Evolutionary conservation across 2,888 invertebrate genomes (phyloP), one percentile per base, ranked within the genome.

Genomic region (Mesorhabditis spiculigera): DNA sequence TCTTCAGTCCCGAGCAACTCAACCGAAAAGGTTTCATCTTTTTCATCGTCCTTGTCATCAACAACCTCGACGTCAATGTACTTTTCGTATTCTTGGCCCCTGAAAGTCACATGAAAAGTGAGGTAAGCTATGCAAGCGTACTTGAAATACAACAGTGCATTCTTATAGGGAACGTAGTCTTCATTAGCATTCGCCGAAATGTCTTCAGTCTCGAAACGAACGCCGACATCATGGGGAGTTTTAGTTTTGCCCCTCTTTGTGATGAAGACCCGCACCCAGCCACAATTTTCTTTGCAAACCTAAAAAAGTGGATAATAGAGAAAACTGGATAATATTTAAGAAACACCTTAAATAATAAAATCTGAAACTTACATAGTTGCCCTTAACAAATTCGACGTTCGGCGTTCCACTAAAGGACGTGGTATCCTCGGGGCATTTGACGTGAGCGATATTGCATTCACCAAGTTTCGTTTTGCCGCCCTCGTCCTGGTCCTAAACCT

Each of bases 11-110:
- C 66, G 45, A 67, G 45, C 13, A 80, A 79, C 73, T 89, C 89
- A 28, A 90, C 85, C 78, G 89, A 89, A 85, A 90, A 90, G 74
- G 89, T 89, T 80, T 90, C 90, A 80, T 90, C 90, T 83, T 90
- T 90, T 79, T 90, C 90, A 13, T 89, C 88, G 69, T 88, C 87
- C 86, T 88, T 87, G 76, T 90, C 90, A 78, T 90, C 89, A 43
- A 89, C 87, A 71, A 90, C 89, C 2, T 88, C 87, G 66, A 90
- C 88, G 72, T 89, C 88, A 62, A 90, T 84, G 63, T 86, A 85
- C 76, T 89, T 88, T 76, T 88, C 87, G 10, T 87, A 87, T 87
- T 90, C 88, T 6, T 87, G 86, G 68, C 86, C 86, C 6, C 79
- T 82, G 72, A 87, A 87, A 50, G 1, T 44, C 61, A 61, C n/a